A percentile compares a stretch with the other conserved stretches of the same genome.
phyloP scores from a whole-genome alignment of 2,113 vertebrate genomes.

The Scalopus aquaticus region DNA sequence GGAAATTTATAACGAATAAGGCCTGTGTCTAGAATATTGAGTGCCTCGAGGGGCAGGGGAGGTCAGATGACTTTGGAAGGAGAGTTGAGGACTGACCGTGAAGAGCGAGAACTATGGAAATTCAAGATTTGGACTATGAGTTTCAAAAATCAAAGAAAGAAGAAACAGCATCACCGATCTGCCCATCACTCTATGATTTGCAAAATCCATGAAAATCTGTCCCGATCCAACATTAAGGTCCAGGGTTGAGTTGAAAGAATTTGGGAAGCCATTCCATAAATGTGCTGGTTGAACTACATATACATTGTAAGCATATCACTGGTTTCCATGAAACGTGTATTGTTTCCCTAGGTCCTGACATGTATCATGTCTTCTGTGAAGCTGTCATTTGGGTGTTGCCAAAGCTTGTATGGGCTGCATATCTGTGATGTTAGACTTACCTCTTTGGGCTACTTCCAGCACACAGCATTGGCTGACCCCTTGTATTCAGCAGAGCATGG shows the following conservation, averaged over 20 bases:
- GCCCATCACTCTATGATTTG: neutral
- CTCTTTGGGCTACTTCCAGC: constrained; percentile 70
- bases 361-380: constrained; percentile 18
- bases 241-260: constrained; percentile 13
- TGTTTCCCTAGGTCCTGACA: constrained; percentile 48
- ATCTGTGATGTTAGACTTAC: constrained; percentile 68
- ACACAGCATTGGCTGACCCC: constrained; percentile 69
- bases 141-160: constrained; percentile 4
- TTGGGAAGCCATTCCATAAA: constrained; percentile 7
- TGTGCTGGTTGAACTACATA: constrained; percentile 37
- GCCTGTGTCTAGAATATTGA: neutral
- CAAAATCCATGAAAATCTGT: constrained; percentile 6
- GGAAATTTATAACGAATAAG: neutral
- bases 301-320: neutral
- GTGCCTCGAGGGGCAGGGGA: neutral
- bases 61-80: neutral
- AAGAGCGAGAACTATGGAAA: neutral
- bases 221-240: neutral
- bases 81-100: neutral
- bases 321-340: neutral
- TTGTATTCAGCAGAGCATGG: constrained; percentile 82
- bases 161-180: neutral
- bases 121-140: neutral
- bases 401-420: constrained; percentile 60
- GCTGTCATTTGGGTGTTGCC: constrained; percentile 52